Percentiles rank a stretch among this genome's conserved stretches.
phyloP scores from a whole-genome alignment of 92 coral and sea anemone species.

The Phymanthus crucifer region DNA sequence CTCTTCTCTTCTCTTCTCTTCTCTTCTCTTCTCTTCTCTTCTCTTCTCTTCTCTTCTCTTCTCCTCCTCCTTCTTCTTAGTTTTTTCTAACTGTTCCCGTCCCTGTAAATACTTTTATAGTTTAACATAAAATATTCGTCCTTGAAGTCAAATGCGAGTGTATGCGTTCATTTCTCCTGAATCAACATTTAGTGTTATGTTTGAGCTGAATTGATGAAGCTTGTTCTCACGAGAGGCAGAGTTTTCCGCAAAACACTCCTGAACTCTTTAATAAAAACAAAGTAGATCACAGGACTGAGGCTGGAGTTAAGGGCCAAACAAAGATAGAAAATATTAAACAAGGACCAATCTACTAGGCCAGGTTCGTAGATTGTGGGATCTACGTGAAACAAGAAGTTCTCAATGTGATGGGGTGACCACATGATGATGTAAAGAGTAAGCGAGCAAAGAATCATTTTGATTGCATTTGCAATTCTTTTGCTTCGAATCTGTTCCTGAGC shows the following conservation, averaged over 20 bases:
- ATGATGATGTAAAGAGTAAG: not conserved
- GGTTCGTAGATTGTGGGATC: not conserved
- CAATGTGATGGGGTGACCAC: conserved; percentile 1
- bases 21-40: no score
- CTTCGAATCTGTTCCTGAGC: not conserved
- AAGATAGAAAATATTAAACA: not conserved
- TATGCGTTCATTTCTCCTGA: not conserved
- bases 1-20: no score
- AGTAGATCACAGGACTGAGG: not conserved
- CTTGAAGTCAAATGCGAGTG: not conserved
- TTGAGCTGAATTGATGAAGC: not conserved
- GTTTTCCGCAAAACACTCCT: not conserved
- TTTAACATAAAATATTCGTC: not conserved
- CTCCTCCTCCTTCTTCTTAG: no score
- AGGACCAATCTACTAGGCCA: not conserved
- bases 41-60: no score
- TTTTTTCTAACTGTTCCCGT: not conserved
- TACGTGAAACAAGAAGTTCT: not conserved
- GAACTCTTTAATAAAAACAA: conserved; percentile 4
- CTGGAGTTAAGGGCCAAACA: not conserved
- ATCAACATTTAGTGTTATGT: not conserved
- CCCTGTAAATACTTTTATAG: not conserved
- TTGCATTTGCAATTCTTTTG: not conserved
- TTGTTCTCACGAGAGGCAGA: not conserved
- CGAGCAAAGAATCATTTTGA: not conserved